These are phyloP conservation scores for Ceriagrion tenellum DNA, from an alignment of 2,888 invertebrate species.

Conservation along the genomic window DNA sequence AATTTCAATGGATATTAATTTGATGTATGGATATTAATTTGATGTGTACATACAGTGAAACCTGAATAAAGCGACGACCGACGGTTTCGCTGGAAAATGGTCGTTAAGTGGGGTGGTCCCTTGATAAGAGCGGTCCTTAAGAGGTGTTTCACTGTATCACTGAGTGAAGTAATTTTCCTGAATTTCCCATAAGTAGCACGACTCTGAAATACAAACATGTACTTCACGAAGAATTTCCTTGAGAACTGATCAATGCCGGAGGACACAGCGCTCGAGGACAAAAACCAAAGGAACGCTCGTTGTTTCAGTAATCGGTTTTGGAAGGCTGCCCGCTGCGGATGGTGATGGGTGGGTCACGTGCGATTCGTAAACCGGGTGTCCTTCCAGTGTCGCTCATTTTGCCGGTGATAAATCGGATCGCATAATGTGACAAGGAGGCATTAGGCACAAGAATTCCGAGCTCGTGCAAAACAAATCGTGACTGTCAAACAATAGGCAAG, in stretches of 20 bases:
- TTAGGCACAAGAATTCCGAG: background rate
- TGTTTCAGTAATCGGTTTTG: background rate
- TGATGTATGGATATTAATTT: too few relatives aligned
- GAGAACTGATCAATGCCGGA: background rate
- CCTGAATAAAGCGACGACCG: too few relatives aligned
- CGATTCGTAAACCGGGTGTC: background rate
- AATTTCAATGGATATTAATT: too few relatives aligned
- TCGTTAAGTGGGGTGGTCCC: too few relatives aligned
- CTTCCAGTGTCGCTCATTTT: slow-evolving; percentile 8
- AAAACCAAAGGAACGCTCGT: background rate
- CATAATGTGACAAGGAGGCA: background rate
- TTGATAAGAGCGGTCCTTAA: too few relatives aligned
- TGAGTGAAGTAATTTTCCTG: too few relatives aligned
- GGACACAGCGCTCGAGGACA: background rate
- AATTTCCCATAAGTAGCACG: too few relatives aligned
- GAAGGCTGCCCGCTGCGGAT: background rate
- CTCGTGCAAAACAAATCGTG: background rate
- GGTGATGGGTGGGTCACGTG: background rate
- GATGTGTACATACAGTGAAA: too few relatives aligned
- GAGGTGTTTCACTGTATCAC: too few relatives aligned
- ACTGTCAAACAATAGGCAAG: background rate
- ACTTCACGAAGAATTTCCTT: too few relatives aligned
- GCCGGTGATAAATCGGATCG: background rate
- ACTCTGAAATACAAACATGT: too few relatives aligned
- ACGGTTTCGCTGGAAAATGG: too few relatives aligned